Conservation (phyloP, 2,797 vertebrate species). For the Anniella stebbinsi region DNA sequence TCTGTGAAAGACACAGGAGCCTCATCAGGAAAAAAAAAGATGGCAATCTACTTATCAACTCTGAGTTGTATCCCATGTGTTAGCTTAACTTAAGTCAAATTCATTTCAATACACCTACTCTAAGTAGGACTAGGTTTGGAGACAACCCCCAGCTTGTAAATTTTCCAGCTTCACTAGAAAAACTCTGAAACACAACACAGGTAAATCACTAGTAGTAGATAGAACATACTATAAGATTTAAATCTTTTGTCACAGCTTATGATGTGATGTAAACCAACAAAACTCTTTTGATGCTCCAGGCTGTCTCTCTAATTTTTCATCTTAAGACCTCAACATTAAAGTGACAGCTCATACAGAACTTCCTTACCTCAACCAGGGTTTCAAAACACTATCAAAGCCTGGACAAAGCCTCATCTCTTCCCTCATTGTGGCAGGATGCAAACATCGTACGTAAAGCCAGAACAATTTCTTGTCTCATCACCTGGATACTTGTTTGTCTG, state of each 20-base stretch:
- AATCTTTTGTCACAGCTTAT: too few species aligned
- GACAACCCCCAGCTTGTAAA: not conserved
- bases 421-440: fast-evolving
- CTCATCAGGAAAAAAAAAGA: too few species aligned
- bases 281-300: not conserved
- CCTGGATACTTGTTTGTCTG: not conserved
- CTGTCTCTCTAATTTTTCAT: not conserved
- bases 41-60: not conserved
- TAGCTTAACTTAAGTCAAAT: not conserved
- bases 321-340: not conserved
- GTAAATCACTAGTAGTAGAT: not conserved
- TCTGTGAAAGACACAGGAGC: not conserved
- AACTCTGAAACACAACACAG: not conserved
- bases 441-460: fast-evolving
- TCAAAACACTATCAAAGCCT: not conserved
- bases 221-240: not conserved
- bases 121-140: too few species aligned
- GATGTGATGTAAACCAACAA: not conserved
- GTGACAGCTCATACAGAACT: not conserved
- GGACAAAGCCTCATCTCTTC: fast-evolving
- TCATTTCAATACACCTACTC: not conserved
- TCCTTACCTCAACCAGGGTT: not conserved
- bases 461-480: not conserved
- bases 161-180: not conserved
- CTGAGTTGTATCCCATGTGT: too few species aligned